Evolutionary conservation across 1,140 invertebrate species (phyloP).

Genomic region (Contarinia nasturtii): DNA sequence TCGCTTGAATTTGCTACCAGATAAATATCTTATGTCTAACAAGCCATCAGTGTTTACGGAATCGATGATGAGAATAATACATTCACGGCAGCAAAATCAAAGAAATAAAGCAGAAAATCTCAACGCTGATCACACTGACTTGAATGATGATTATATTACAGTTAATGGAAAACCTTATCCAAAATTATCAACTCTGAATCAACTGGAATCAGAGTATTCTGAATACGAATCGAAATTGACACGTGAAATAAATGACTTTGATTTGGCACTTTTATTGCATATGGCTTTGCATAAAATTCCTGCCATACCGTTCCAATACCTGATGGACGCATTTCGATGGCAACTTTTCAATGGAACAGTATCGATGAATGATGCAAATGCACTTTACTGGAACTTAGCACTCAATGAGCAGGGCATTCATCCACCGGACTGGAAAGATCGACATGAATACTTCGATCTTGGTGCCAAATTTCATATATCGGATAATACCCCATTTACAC

Average conservation of each 20-base stretch:
- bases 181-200: background rate
- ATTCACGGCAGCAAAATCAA: background rate
- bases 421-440: conserved; percentile 28
- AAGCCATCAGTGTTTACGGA: background rate
- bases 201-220: background rate
- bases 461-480: conserved; percentile 51
- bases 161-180: background rate
- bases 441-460: conserved; percentile 40
- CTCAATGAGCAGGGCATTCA: conserved; percentile 38
- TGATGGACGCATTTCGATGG: conserved; percentile 62
- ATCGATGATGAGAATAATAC: background rate
- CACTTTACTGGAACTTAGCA: conserved; percentile 42
- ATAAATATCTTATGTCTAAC: conserved; percentile 14
- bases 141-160: background rate
- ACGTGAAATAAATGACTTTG: conserved; percentile 2
- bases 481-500: conserved; percentile 45
- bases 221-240: background rate
- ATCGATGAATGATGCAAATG: conserved; percentile 29
- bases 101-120: background rate
- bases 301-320: conserved; percentile 48
- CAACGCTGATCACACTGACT: background rate
- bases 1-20: conserved; percentile 35
- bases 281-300: conserved; percentile 55
- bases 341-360: conserved; percentile 43
- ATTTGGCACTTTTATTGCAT: conserved; percentile 19